phyloP scores from a whole-genome alignment of 2,113 vertebrate species.

The Plecturocebus donacophilus region DNA sequence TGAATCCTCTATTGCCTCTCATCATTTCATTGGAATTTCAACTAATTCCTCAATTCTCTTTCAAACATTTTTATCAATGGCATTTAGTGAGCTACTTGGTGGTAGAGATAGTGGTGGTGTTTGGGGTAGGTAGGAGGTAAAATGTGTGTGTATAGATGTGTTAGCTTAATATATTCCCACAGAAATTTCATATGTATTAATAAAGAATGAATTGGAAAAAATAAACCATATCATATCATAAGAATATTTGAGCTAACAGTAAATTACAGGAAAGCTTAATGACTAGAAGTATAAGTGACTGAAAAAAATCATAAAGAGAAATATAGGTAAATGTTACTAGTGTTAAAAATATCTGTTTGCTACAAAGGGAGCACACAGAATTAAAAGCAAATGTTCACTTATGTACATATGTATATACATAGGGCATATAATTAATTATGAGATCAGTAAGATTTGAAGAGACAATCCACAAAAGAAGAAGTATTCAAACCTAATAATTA shows the following conservation, averaged over 20 bases:
- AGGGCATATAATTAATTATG: not conserved
- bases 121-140: not conserved
- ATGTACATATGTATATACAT: not conserved
- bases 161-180: not conserved
- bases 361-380: not conserved
- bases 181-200: not conserved
- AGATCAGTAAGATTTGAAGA: not conserved
- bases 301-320: not conserved
- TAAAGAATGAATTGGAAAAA: constrained; percentile 3
- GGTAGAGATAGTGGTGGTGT: not conserved
- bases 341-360: not conserved
- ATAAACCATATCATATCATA: not conserved
- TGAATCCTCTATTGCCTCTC: not conserved
- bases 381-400: not conserved
- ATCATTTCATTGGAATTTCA: not conserved
- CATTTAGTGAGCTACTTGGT: not conserved
- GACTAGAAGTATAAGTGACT: not conserved
- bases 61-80: not conserved
- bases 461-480: not conserved
- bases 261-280: not conserved
- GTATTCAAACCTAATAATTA: not conserved
- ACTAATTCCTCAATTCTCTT: not conserved
- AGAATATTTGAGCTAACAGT: not conserved
- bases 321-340: not conserved
- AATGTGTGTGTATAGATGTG: not conserved